These are phyloP conservation scores for Adelphocoris suturalis DNA, from an alignment of 2,888 invertebrate species.

Conservation along the genomic window DNA sequence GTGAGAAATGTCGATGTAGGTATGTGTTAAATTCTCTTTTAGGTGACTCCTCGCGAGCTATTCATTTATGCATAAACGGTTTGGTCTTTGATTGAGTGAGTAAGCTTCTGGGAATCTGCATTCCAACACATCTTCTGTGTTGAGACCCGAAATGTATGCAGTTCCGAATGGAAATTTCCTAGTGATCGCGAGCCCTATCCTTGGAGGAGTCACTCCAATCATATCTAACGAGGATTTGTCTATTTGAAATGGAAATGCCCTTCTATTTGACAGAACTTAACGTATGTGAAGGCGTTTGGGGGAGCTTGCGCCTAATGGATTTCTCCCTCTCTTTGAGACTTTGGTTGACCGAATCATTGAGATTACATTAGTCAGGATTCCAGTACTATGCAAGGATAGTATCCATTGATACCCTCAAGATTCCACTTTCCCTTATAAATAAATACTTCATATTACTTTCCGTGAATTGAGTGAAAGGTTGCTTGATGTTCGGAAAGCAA, in stretches of 20 bases:
- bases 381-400: too few species aligned
- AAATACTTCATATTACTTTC: too few species aligned
- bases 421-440: too few species aligned
- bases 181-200: constrained; percentile 16
- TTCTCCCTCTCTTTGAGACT: neutral
- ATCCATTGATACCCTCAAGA: too few species aligned
- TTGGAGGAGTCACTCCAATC: constrained; percentile 8
- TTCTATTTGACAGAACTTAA: constrained; percentile 16
- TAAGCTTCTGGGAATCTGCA: too few species aligned
- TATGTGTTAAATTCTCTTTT: too few species aligned
- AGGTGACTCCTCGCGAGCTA: too few species aligned
- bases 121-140: neutral
- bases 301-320: neutral
- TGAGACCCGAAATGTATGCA: neutral
- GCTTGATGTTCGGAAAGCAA: too few species aligned
- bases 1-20: too few species aligned
- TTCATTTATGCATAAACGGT: too few species aligned
- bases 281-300: neutral
- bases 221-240: constrained; percentile 23
- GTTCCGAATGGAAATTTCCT: neutral
- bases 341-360: neutral
- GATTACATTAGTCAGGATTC: neutral
- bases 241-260: constrained; percentile 25
- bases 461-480: too few species aligned
- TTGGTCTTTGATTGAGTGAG: too few species aligned